These are phyloP conservation scores for Daboia siamensis DNA, from an alignment of 2,113 vertebrate genomes.

Conservation along the genomic window DNA sequence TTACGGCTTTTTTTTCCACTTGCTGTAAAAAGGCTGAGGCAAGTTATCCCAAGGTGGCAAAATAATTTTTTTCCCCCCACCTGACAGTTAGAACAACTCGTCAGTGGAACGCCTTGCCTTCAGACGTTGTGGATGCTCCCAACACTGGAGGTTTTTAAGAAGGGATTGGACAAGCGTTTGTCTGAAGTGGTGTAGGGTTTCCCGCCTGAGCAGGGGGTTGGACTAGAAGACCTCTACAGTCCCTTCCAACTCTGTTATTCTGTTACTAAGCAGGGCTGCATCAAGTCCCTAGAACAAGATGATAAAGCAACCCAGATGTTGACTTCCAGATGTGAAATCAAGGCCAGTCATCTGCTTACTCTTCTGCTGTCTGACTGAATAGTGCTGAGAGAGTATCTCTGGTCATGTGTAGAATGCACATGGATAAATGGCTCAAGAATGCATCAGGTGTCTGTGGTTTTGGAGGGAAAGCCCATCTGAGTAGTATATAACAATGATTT, in stretches of 20 bases:
- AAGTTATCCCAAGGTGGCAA: not conserved
- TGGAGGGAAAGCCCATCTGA: not conserved
- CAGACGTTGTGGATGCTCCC: not conserved
- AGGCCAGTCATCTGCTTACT: not conserved
- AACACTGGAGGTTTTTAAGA: not conserved
- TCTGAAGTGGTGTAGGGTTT: not conserved
- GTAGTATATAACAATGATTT: not conserved
- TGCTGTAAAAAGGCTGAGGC: not conserved
- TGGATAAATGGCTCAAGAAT: not conserved
- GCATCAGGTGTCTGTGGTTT: not conserved
- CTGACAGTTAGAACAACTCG: not conserved
- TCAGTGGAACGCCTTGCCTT: not conserved
- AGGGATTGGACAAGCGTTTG: not conserved
- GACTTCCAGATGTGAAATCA: not conserved
- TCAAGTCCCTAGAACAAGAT: not conserved
- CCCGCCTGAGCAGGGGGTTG: not conserved
- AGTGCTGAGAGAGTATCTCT: not conserved
- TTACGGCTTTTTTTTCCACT: not conserved
- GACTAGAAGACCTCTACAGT: not conserved
- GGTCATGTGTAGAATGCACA: not conserved
- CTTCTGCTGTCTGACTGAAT: not conserved
- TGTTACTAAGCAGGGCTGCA: not conserved
- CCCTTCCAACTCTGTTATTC: not conserved
- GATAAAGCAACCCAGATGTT: not conserved
- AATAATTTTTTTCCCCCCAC: not conserved